Evolutionary conservation across 2,888 invertebrate genomes (phyloP), one percentile per base, ranked within the genome.

Genomic region (Netelia melanura): DNA sequence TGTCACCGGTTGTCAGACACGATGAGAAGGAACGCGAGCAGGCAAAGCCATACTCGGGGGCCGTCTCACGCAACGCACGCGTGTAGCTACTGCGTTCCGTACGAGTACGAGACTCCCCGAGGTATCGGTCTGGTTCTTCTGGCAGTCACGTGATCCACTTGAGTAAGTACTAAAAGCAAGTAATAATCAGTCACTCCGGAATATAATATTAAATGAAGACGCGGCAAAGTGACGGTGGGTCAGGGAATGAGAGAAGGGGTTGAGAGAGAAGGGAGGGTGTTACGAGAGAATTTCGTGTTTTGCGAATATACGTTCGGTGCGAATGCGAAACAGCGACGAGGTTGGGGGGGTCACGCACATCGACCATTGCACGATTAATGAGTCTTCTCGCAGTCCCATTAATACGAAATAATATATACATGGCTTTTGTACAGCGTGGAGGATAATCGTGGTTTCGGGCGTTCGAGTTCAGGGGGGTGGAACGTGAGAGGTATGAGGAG

Each of bases 1-100:
- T 83, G 79, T 83, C 82, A 85, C 85, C 78, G 67, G 62, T 65
- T 85, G 76, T 85, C 79, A 54, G 75, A 83, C 70, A 79, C 75
- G 64, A 67, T 17, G 58, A 72, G 64, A 52, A 76, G 58, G 58
- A 80, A 64, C 70, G 83, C 80, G 71, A 84, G 71, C 75, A 80
- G 56, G n/a, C 17, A 48, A 48, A 48, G 48, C 58, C 9, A 58
- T 38, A 52, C 30, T 62, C 5, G 38, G 67, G 43, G 67, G 56
- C 54, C 25, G 44, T 25, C 76, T 65, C 80, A 76, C 72, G 77
- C 77, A 70, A 81, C 48, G 52, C 56, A 77, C 76, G 72, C 72
- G 72, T 76, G 38, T 48, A 48, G 2, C 48, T 48, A n/a, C 43
- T 21, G 38, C 17, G 72, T 61, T 43, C 61, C 67, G 61, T n/a